Evolutionary conservation across 2,113 vertebrate genomes (phyloP).

Genomic region (Bufo gargarizans): DNA sequence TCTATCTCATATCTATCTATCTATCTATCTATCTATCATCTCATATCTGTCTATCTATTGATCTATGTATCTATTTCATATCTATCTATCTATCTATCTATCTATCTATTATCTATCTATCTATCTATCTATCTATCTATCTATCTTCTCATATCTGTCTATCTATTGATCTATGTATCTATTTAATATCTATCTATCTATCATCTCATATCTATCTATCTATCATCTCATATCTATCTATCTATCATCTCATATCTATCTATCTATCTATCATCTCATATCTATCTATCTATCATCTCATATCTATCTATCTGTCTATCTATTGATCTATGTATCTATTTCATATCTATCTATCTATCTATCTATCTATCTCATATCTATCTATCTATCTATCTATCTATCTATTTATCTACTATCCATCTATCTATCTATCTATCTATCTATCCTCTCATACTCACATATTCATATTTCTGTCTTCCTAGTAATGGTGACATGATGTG

Average conservation of each 20-base stretch:
- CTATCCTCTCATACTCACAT: background rate
- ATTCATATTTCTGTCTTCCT: background rate
- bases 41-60: background rate
- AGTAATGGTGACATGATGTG: background rate
- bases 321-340: no score
- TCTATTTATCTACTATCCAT: background rate
- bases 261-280: background rate
- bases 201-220: background rate
- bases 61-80: background rate
- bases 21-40: background rate
- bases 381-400: background rate
- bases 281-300: no score
- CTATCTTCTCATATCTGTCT: no score
- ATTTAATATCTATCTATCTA: background rate
- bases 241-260: no score
- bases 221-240: background rate
- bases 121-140: constrained; percentile 10
- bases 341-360: background rate
- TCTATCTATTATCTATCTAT: background rate
- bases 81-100: background rate
- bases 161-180: no score
- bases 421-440: background rate
- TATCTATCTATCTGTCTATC: no score
- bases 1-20: background rate
- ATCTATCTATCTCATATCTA: constrained; percentile 5